Evolutionary conservation across 1,140 invertebrate species (phyloP).

Genomic region (Aphidius ervi): DNA sequence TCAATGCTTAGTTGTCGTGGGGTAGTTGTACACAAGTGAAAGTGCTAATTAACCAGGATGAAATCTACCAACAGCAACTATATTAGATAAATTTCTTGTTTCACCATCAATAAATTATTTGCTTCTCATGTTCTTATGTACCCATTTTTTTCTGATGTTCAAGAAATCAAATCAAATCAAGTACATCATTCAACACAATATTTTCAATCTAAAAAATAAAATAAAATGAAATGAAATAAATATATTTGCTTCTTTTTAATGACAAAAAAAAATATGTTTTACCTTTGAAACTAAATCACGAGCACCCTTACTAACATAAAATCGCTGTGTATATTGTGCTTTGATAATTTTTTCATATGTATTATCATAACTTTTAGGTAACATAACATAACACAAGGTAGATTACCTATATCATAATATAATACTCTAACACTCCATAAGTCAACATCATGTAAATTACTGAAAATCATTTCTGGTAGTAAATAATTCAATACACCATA

Average conservation of each 20-base stretch:
- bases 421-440: constrained; percentile 91
- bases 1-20: constrained; percentile 55
- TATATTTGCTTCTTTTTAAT: not conserved
- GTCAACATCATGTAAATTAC: constrained; percentile 84
- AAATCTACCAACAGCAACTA: constrained; percentile 76
- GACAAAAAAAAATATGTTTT: not conserved
- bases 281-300: constrained; percentile 58
- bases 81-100: constrained; percentile 74
- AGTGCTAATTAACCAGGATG: constrained; percentile 50
- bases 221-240: not conserved
- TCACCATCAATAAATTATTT: constrained; percentile 65
- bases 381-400: constrained; percentile 67
- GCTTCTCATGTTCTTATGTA: constrained; percentile 63
- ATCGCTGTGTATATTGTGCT: constrained; percentile 73
- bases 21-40: constrained; percentile 27
- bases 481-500: constrained; percentile 95
- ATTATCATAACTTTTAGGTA: constrained; percentile 68
- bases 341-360: constrained; percentile 82
- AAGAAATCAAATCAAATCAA: constrained; percentile 83
- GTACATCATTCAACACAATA: constrained; percentile 82
- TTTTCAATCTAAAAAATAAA: constrained; percentile 61
- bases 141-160: constrained; percentile 77
- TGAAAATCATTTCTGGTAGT: constrained; percentile 90
- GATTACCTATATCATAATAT: constrained; percentile 85
- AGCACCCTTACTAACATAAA: constrained; percentile 68